Evolutionary conservation across 37 sponge, comb jelly and placozoan species (phyloP).

Genomic region (Agelas oroides): DNA sequence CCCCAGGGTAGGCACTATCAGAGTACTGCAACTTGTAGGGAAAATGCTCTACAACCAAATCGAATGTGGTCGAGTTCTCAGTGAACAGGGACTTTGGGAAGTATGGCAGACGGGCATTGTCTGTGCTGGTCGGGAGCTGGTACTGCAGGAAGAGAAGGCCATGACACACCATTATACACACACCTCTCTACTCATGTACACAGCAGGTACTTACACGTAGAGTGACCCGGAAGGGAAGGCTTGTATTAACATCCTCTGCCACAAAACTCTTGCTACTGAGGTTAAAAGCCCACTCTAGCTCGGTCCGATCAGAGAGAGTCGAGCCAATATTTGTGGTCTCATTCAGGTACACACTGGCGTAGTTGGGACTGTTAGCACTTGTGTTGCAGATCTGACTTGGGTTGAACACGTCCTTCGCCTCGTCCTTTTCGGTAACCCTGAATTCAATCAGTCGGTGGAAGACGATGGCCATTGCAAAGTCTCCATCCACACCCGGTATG

Average conservation of each 20-base stretch:
- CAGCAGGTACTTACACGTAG: neutral
- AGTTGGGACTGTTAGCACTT: neutral
- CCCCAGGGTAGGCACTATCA: too few species aligned
- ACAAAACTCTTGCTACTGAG: neutral
- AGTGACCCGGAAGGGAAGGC: neutral
- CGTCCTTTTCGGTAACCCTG: slow-evolving; percentile 18
- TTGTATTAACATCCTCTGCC: neutral
- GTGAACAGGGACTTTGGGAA: slow-evolving; percentile 50
- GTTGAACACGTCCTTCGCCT: slow-evolving; percentile 11
- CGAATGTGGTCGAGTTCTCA: slow-evolving; percentile 56
- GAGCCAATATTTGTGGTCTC: too few species aligned
- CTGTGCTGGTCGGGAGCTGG: neutral
- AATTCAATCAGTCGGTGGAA: slow-evolving; percentile 63
- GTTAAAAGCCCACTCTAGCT: slow-evolving; percentile 27
- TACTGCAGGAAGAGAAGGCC: slow-evolving; percentile 10
- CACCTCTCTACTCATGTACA: neutral
- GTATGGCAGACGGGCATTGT: slow-evolving; percentile 7
- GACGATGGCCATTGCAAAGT: slow-evolving; percentile 58
- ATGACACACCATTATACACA: neutral
- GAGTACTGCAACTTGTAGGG: neutral
- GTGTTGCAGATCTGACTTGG: neutral
- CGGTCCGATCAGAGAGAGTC: too few species aligned
- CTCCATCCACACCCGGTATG: slow-evolving; percentile 26
- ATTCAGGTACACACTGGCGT: neutral
- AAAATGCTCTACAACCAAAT: slow-evolving; percentile 35